A percentile compares a stretch with the other conserved stretches of the same genome.
Conservation (phyloP, 1,140 invertebrate species). For the Calephelis virginiensis region DNA sequence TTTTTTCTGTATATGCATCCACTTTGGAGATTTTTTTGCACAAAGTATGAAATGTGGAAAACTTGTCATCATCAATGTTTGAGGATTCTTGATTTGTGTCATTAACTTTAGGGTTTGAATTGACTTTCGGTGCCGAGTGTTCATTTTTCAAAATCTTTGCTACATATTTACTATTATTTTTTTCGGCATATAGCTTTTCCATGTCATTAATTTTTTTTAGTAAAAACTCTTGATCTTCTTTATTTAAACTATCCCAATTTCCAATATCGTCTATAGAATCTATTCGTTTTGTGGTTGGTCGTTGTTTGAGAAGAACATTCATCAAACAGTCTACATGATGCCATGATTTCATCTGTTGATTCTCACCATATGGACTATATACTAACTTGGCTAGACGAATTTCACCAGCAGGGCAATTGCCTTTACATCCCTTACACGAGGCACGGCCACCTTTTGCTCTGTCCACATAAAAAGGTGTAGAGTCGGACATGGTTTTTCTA, state of each 20-base stretch:
- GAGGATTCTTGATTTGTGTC: slow-evolving; percentile 26
- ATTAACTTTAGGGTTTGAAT: slow-evolving; percentile 22
- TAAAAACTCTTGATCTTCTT: slow-evolving; percentile 84
- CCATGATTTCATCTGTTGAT: slow-evolving; percentile 91
- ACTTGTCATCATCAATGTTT: slow-evolving; percentile 83
- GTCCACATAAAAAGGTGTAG: slow-evolving; percentile 83
- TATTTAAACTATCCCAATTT: slow-evolving; percentile 84
- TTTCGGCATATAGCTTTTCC: slow-evolving; percentile 76
- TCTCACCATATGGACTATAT: slow-evolving; percentile 89
- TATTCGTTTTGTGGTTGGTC: slow-evolving; percentile 89
- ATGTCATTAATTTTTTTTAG: slow-evolving; percentile 80
- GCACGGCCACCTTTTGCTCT: slow-evolving; percentile 89
- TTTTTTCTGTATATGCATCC: slow-evolving; percentile 91
- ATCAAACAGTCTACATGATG: slow-evolving; percentile 90
- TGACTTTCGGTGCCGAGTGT: slow-evolving; percentile 22
- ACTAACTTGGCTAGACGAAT: slow-evolving; percentile 87
- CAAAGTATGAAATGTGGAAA: slow-evolving; percentile 87
- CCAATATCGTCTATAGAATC: slow-evolving; percentile 88
- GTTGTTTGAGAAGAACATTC: slow-evolving; percentile 87
- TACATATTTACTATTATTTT: slow-evolving; percentile 72
- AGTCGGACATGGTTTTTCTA: slow-evolving; percentile 46
- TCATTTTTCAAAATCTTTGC: slow-evolving; percentile 66
- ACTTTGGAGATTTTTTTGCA: slow-evolving; percentile 88
- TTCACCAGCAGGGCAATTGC: slow-evolving; percentile 85
- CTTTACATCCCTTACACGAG: slow-evolving; percentile 93